A percentile compares a stretch with the other conserved stretches of the same genome.
Evolutionary conservation across 2,888 invertebrate species (phyloP).

Genomic region (Drosophila atripex): DNA sequence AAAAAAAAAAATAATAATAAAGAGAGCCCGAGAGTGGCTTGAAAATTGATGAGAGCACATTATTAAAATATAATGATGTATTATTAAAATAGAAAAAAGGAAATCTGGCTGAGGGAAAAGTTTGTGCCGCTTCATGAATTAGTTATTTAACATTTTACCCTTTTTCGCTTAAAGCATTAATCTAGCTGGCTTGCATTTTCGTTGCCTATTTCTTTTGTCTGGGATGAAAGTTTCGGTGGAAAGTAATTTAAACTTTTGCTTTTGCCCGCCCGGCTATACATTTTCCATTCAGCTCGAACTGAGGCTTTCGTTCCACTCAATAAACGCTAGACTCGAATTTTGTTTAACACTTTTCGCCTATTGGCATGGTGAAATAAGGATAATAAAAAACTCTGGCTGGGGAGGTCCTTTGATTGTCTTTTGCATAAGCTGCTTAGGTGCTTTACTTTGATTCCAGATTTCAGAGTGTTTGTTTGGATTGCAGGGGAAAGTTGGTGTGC

Average conservation of each 20-base stretch:
- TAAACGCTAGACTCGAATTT: constrained; percentile 72
- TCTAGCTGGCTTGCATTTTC: constrained; percentile 54
- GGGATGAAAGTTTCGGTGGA: constrained; percentile 48
- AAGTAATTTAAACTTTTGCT: constrained; percentile 76
- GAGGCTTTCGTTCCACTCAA: constrained; percentile 61
- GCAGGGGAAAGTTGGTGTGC: constrained; percentile 63
- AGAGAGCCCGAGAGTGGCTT: neutral
- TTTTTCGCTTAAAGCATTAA: constrained; percentile 68
- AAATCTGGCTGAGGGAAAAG: neutral
- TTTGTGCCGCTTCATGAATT: constrained; percentile 44
- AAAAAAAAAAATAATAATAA: constrained; percentile 11
- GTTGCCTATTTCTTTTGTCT: constrained; percentile 33
- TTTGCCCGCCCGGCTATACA: constrained; percentile 59
- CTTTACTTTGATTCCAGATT: constrained; percentile 74
- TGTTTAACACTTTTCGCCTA: constrained; percentile 70
- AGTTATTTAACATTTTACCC: constrained; percentile 45
- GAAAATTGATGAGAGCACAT: constrained; percentile 2
- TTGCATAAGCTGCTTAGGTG: constrained; percentile 73
- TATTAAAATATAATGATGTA: constrained; percentile 3
- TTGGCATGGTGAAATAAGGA: constrained; percentile 50
- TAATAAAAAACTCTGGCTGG: constrained; percentile 8
- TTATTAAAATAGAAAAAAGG: neutral
- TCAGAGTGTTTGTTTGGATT: constrained; percentile 44
- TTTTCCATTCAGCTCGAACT: constrained; percentile 19
- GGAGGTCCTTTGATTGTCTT: constrained; percentile 48